A percentile compares a stretch with the other conserved stretches of the same genome.
Evolutionary conservation across 2,797 vertebrate genomes (phyloP).

Genomic region (Crypturellus tataupa): DNA sequence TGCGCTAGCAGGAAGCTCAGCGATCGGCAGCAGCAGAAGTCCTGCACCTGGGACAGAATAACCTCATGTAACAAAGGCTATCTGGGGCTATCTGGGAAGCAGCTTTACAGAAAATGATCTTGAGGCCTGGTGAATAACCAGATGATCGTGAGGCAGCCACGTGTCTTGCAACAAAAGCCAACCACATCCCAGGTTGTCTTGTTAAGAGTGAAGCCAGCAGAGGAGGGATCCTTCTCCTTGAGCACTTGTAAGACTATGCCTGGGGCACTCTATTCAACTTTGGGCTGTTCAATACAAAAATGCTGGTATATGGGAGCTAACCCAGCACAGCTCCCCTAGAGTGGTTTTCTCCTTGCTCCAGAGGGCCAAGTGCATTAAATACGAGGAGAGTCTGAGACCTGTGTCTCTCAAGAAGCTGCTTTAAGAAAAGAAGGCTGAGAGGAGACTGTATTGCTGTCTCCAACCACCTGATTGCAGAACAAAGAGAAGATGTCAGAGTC

Average conservation of each 20-base stretch:
- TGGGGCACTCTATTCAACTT: neutral
- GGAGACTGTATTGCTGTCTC: neutral
- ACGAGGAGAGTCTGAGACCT: neutral
- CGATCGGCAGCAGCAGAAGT: neutral
- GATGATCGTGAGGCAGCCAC: neutral
- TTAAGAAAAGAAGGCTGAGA: neutral
- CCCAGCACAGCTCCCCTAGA: neutral
- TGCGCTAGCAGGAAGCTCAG: neutral
- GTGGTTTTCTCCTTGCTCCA: neutral
- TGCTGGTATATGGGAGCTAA: neutral
- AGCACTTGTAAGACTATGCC: neutral
- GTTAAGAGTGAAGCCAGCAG: neutral
- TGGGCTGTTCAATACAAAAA: neutral
- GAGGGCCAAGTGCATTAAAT: neutral
- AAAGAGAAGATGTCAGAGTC: neutral
- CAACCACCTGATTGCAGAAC: neutral
- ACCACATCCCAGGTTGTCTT: neutral
- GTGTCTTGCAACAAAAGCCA: neutral
- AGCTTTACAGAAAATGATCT: neutral
- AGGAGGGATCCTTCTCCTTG: neutral
- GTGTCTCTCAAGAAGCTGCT: neutral
- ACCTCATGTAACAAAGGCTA: neutral
- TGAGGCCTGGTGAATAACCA: neutral
- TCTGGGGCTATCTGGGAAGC: neutral
- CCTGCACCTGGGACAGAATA: neutral